Evolutionary conservation across 2,113 vertebrate species (phyloP).

Genomic region (Aspidoscelis tigris): DNA sequence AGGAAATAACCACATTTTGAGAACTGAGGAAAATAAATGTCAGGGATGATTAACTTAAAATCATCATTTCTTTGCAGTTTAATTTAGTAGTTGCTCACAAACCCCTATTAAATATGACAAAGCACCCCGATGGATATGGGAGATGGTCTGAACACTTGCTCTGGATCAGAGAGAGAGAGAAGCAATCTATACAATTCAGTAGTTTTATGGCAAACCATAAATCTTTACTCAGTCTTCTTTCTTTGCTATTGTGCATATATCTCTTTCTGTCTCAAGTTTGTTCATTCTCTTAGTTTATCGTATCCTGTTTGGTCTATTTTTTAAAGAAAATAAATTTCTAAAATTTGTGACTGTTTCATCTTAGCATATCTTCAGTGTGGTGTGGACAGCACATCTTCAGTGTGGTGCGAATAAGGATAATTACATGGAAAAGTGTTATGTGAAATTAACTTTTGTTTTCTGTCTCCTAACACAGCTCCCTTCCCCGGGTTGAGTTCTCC

Average conservation of each 20-base stretch:
- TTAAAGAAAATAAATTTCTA: not conserved
- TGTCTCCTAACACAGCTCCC: not conserved
- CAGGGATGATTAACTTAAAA: slow-evolving; percentile 37
- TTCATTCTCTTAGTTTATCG: slow-evolving; percentile 30
- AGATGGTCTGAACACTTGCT: not conserved
- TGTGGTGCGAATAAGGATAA: not conserved
- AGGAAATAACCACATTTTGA: slow-evolving; percentile 1
- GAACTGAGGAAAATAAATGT: not conserved
- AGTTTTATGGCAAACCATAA: slow-evolving; percentile 22
- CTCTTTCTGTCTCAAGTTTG: slow-evolving; percentile 31
- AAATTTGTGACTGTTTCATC: not conserved
- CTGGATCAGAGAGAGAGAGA: slow-evolving; percentile 18
- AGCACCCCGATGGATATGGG: not conserved
- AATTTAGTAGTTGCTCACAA: not conserved
- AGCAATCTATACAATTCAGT: slow-evolving; percentile 33
- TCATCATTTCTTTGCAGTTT: not conserved
- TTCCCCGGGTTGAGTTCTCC: not conserved
- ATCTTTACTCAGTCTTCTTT: slow-evolving; percentile 23
- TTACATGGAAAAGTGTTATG: not conserved
- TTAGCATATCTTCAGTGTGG: not conserved
- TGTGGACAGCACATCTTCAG: not conserved
- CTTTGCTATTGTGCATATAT: slow-evolving; percentile 33
- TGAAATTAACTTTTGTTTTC: not conserved
- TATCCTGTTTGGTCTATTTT: slow-evolving; percentile 32
- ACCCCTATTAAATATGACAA: slow-evolving; percentile 20